A percentile compares a stretch with the other conserved stretches of the same genome.
Conservation (phyloP, 2,113 vertebrate species). For the Xiphophorus maculatus region DNA sequence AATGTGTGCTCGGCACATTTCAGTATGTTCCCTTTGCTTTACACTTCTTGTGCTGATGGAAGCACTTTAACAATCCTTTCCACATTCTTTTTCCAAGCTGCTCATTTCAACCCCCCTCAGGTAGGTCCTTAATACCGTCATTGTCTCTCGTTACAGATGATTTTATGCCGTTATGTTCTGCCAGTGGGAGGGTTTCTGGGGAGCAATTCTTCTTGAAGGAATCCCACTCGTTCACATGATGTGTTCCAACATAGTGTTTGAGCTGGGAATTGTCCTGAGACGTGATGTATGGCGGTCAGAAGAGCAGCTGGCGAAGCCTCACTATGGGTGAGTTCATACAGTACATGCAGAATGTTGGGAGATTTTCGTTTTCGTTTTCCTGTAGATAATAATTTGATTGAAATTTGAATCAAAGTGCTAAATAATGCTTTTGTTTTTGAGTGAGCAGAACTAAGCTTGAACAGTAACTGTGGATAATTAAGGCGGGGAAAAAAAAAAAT, state of each 20-base stretch:
- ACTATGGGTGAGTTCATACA: neutral
- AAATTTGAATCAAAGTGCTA: neutral
- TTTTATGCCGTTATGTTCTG: neutral
- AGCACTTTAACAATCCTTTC: neutral
- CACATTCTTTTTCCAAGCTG: neutral
- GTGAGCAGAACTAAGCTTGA: slow-evolving; percentile 8
- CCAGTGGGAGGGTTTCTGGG: neutral
- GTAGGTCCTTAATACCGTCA: neutral
- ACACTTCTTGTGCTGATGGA: neutral
- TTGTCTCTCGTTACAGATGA: neutral
- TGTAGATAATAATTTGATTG: neutral
- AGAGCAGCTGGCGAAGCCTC: neutral
- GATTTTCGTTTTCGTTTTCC: neutral
- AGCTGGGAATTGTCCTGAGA: neutral
- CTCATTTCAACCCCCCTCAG: neutral
- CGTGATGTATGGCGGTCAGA: neutral
- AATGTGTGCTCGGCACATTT: neutral
- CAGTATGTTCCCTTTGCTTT: neutral
- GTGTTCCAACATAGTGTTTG: neutral
- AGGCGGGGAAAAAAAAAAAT: neutral
- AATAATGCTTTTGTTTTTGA: neutral
- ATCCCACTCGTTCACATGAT: neutral
- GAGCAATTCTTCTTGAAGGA: neutral
- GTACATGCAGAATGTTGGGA: neutral
- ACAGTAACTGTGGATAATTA: neutral